Percentiles rank a stretch among this genome's conserved stretches.
Evolutionary conservation across 1,140 invertebrate species (phyloP).

Genomic region (Eupristina koningsbergeri): DNA sequence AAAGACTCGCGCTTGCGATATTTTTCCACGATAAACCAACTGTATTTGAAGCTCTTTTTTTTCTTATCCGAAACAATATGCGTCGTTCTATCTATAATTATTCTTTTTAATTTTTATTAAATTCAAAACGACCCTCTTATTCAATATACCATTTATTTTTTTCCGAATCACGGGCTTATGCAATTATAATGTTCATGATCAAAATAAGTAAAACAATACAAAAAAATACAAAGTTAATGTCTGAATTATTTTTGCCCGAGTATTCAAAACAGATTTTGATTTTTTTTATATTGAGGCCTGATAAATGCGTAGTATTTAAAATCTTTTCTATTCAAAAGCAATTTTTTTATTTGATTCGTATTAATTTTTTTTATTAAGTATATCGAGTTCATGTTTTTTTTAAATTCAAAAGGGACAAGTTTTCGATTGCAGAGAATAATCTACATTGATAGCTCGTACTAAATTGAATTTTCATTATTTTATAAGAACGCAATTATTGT

Average conservation of each 20-base stretch:
- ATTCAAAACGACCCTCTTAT: not conserved
- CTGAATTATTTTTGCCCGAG: not conserved
- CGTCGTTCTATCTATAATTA: not conserved
- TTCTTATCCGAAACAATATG: too few species aligned
- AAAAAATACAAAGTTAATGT: not conserved
- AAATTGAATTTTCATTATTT: not conserved
- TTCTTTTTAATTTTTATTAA: not conserved
- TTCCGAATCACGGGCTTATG: not conserved
- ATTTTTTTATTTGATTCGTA: too few species aligned
- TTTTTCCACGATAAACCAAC: too few species aligned
- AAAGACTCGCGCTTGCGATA: too few species aligned
- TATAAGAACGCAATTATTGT: not conserved
- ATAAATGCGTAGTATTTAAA: not conserved
- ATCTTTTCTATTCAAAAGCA: too few species aligned
- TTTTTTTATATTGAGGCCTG: not conserved
- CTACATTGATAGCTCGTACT: not conserved
- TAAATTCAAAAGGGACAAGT: too few species aligned
- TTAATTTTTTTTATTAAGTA: too few species aligned
- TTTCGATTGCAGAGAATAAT: too few species aligned
- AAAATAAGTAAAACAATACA: too few species aligned
- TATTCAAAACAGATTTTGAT: not conserved
- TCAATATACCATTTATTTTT: not conserved
- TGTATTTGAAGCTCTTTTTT: too few species aligned
- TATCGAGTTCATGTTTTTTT: too few species aligned
- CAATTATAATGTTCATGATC: not conserved